phyloP scores from a whole-genome alignment of 2,888 invertebrate genomes.

The Anagyrus pseudococci region DNA sequence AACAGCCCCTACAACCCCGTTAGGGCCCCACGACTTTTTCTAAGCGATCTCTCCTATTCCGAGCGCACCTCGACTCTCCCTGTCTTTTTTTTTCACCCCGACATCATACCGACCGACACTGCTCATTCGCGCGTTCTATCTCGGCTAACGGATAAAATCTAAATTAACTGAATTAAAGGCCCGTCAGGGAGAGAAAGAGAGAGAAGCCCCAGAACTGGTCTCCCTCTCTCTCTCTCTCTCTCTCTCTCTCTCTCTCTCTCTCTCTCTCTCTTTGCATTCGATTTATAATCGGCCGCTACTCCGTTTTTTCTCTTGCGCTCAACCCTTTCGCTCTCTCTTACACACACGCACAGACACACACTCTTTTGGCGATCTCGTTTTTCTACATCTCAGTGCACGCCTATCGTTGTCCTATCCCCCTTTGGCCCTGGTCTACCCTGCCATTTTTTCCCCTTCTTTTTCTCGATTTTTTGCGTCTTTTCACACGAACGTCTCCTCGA shows the following conservation, averaged over 20 bases:
- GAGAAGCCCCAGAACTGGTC: no score
- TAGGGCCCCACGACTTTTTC: background rate
- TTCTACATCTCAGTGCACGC: slow-evolving; percentile 28
- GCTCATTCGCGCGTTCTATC: slow-evolving; percentile 37
- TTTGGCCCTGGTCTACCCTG: slow-evolving; percentile 25
- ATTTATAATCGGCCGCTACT: slow-evolving; percentile 51
- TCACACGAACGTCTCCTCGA: slow-evolving; percentile 20
- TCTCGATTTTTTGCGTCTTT: slow-evolving; percentile 18
- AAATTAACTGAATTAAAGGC: slow-evolving; percentile 63
- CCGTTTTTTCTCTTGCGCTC: slow-evolving; percentile 42
- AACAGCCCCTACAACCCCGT: slow-evolving; percentile 30
- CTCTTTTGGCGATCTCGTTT: slow-evolving; percentile 39
- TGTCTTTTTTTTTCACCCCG: slow-evolving; percentile 24
- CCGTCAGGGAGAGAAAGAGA: slow-evolving; percentile 50
- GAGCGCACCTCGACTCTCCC: no score
- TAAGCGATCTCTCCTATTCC: no score
- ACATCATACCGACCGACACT: no score
- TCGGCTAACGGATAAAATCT: slow-evolving; percentile 62
- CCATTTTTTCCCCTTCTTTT: slow-evolving; percentile 30
- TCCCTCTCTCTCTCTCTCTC: no score
- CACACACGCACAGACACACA: no score
- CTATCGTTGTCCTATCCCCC: slow-evolving; percentile 3
- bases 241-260: no score
- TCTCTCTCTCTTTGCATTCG: slow-evolving; percentile 52
- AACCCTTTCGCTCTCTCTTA: slow-evolving; percentile 24